Evolutionary conservation across 2,797 vertebrate species (phyloP), one percentile per base, ranked within the genome.

Genomic region (Urophycis tenuis): DNA sequence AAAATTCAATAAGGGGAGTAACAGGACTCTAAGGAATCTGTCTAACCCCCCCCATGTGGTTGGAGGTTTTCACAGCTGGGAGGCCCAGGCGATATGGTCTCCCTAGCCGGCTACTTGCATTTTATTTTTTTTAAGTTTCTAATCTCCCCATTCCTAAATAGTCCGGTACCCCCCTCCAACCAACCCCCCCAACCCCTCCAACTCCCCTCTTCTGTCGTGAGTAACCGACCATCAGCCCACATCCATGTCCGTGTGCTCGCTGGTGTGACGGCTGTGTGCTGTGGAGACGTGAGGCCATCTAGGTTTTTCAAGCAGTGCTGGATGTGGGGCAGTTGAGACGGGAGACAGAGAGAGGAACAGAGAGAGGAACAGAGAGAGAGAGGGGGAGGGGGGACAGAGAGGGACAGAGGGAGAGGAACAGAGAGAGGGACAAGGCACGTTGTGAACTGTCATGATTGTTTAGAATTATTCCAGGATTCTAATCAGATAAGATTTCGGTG

Each of bases 1-100:
- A 90, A 91, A 89, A 86, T 86, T 88, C 88, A 88, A 81, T 88
- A 87, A 87, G 85, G 84, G 80, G 81, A 88, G 84, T 82, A 87
- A 89, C 49, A 73, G 80, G 82, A 87, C 87, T 85, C 86, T 49
- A 77, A 86, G 85, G 83, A 88, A 83, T 89, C 83, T 86, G 76
- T 82, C 75, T 80, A 78, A 83, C 81, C 82, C 64, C 77, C 80
- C 79, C 85, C 80, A 82, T 88, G 88, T 89, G 88, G 82, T 87
- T 80, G 77, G 86, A 88, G 85, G 87, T 85, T 88, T 89, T 87
- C 86, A 87, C 87, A 87, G 85, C 88, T 86, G 82, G 79, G 79
- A 79, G 78, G 78, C 78, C 78, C 80, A 9, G 77, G 71, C 81
- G 81, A 73, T 80, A 22, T 39, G 45, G 80, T 67, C 79, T 33